Evolutionary conservation across 2,113 vertebrate genomes (phyloP).

Genomic region (Stigmatopora argus): DNA sequence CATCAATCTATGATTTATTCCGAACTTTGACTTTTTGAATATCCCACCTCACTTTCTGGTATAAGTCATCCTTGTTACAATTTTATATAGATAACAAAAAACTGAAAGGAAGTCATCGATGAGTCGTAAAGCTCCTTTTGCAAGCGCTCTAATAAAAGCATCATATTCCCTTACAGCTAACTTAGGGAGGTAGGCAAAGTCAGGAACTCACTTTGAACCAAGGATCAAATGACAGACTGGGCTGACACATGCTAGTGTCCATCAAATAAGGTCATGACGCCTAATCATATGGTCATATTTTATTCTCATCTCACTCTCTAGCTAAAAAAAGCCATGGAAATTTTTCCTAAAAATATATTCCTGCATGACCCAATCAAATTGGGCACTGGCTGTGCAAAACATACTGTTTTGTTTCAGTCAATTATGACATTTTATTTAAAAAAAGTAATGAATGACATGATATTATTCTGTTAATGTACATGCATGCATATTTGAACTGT

Average conservation of each 20-base stretch:
- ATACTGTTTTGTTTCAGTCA: conserved; percentile 13
- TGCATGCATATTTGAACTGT: neutral
- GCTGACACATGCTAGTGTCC: conserved; percentile 84
- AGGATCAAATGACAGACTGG: conserved; percentile 77
- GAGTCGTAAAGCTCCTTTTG: conserved; percentile 15
- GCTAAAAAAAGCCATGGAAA: conserved; percentile 45
- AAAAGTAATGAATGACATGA: neutral
- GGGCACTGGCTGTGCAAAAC: conserved; percentile 17
- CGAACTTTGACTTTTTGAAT: neutral
- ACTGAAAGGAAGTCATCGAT: conserved; percentile 16
- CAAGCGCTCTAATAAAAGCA: conserved; percentile 65
- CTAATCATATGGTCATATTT: conserved; percentile 73
- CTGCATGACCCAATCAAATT: conserved; percentile 39
- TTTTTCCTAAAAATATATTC: conserved; percentile 41
- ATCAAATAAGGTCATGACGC: conserved; percentile 81
- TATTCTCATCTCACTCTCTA: conserved; percentile 63
- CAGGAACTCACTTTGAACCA: conserved; percentile 66
- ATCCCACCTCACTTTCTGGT: neutral
- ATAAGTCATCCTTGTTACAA: neutral
- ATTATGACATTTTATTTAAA: neutral
- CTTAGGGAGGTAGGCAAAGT: conserved; percentile 64
- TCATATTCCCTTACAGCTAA: conserved; percentile 64
- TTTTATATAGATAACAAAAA: conserved; percentile 3
- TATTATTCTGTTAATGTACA: neutral
- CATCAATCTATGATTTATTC: neutral